phyloP scores from a whole-genome alignment of 2,888 invertebrate genomes.

The Lasioglossum vierecki region DNA sequence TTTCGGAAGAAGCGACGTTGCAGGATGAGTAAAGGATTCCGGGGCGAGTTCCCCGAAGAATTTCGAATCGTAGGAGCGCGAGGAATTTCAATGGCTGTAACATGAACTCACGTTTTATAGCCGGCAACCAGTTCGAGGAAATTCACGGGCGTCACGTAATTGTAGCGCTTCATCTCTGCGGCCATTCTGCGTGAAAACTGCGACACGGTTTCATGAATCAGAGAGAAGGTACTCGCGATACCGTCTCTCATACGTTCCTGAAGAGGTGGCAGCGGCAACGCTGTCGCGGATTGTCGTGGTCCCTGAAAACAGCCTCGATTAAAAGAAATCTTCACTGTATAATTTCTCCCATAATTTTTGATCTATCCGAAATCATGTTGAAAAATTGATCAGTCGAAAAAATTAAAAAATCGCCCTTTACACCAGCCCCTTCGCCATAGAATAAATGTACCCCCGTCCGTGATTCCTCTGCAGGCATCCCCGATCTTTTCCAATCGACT shows the following conservation, averaged over 20 bases:
- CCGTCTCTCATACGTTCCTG: constrained; percentile 88
- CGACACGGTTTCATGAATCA: constrained; percentile 93
- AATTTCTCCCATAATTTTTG: neutral
- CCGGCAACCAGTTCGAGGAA: constrained; percentile 93
- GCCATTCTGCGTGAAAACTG: constrained; percentile 90
- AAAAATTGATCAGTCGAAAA: neutral
- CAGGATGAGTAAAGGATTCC: neutral
- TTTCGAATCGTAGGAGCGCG: neutral
- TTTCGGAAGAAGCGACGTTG: neutral
- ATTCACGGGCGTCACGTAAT: constrained; percentile 95
- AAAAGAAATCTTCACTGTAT: neutral
- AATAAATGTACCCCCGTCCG: too few relatives aligned
- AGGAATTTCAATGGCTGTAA: constrained; percentile 19
- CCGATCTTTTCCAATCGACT: neutral
- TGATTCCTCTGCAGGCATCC: neutral
- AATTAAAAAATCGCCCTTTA: too few relatives aligned
- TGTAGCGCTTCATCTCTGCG: constrained; percentile 91
- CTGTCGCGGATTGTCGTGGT: constrained; percentile 64
- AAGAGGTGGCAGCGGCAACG: constrained; percentile 66
- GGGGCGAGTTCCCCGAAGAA: neutral
- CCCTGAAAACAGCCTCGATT: constrained; percentile 71
- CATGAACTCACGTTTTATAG: constrained; percentile 89
- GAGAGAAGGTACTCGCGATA: constrained; percentile 91
- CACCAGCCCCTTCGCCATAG: neutral
- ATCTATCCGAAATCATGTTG: neutral